phyloP scores from a whole-genome alignment of 2,888 invertebrate genomes.

The Nyleta sp. region DNA sequence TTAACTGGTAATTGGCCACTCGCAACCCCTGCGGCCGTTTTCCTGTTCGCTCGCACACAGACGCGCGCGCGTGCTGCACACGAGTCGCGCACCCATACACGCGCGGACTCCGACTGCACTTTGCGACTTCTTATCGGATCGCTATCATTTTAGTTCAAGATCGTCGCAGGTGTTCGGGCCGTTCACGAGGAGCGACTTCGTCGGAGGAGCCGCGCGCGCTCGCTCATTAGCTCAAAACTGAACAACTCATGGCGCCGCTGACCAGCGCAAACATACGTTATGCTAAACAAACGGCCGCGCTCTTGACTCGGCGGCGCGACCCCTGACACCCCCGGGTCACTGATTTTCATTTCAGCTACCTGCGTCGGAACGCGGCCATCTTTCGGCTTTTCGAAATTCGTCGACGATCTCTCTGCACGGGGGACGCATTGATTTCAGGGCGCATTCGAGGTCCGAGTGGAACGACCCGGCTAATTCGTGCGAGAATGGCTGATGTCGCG shows the following conservation, averaged over 20 bases:
- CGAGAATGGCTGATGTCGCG: too few relatives aligned
- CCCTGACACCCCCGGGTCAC: constrained; percentile 1
- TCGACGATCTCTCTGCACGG: too few relatives aligned
- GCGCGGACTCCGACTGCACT: background rate
- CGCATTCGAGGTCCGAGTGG: too few relatives aligned
- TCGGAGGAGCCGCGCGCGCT: background rate
- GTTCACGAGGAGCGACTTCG: background rate
- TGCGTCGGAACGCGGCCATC: too few relatives aligned
- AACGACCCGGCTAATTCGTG: too few relatives aligned
- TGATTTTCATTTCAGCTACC: too few relatives aligned
- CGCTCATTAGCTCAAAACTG: constrained; percentile 12
- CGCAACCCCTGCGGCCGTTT: constrained; percentile 18
- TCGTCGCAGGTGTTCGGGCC: too few relatives aligned
- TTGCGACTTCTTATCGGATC: constrained; percentile 13
- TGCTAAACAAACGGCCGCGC: constrained; percentile 4
- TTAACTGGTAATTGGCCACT: constrained; percentile 18
- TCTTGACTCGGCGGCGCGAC: background rate
- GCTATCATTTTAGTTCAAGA: constrained; percentile 14
- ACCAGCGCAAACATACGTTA: background rate
- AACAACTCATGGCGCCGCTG: background rate
- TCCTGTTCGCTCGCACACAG: constrained; percentile 14
- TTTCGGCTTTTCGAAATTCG: too few relatives aligned
- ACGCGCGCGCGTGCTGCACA: background rate
- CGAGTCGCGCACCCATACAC: background rate
- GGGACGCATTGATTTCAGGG: too few relatives aligned